phyloP scores from a whole-genome alignment of 1,140 invertebrate species.

The Lepidurus couesii region DNA sequence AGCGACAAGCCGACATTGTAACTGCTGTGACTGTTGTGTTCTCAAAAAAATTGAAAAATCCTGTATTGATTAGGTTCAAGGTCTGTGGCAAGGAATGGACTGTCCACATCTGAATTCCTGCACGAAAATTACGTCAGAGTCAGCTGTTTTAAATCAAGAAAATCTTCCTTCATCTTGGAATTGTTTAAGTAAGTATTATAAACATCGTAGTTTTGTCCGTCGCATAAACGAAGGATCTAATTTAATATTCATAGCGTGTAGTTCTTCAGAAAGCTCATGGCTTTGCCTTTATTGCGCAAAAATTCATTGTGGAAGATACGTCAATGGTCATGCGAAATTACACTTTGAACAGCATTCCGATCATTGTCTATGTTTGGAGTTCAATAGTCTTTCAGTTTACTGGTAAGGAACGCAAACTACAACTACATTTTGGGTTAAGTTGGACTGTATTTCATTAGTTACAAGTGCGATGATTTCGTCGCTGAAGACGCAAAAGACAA shows the following conservation, averaged over 20 bases:
- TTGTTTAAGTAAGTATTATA: background rate
- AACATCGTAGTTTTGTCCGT: background rate
- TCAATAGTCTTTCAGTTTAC: conserved; percentile 64
- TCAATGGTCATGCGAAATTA: conserved; percentile 66
- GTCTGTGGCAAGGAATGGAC: background rate
- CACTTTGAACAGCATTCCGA: conserved; percentile 58
- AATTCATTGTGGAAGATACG: conserved; percentile 69
- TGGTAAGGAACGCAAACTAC: conserved; percentile 53
- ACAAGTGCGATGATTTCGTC: conserved; percentile 73
- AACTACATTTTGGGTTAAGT: conserved; percentile 29
- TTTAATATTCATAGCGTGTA: conserved; percentile 55
- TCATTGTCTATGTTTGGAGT: conserved; percentile 70
- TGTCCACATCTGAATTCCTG: background rate
- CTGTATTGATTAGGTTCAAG: background rate
- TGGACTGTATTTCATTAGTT: conserved; percentile 52
- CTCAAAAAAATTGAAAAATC: too few relatives aligned
- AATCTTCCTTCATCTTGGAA: background rate
- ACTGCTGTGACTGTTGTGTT: too few relatives aligned
- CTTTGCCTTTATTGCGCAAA: conserved; percentile 67
- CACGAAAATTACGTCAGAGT: background rate
- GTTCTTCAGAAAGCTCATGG: conserved; percentile 63
- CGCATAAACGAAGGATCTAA: background rate
- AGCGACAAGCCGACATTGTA: too few relatives aligned
- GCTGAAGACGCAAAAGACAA: conserved; percentile 63
- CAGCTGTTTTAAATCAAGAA: background rate